Percentiles rank a stretch among this genome's conserved stretches.
These are phyloP conservation scores for Acromyrmex charruanus DNA, from an alignment of 1,140 invertebrate genomes.

Conservation along the genomic window DNA sequence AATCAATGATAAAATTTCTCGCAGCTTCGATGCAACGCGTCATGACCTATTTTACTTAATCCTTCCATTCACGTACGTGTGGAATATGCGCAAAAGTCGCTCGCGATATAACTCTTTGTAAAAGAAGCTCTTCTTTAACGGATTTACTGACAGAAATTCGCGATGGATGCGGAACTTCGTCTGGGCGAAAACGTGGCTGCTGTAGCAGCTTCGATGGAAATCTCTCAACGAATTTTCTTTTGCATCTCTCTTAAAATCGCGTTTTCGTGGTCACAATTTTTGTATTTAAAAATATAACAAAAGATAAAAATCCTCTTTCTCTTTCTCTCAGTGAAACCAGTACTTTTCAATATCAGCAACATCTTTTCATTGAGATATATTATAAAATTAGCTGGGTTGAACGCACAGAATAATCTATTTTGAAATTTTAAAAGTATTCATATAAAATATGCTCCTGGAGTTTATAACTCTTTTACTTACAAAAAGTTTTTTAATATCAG, in stretches of 20 bases:
- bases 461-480: not conserved
- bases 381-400: conserved; percentile 9
- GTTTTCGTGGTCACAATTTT: conserved; percentile 50
- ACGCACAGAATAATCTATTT: not conserved
- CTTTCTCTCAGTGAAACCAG: not conserved
- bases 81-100: conserved; percentile 35
- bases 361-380: not conserved
- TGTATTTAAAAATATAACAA: conserved; percentile 57
- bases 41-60: conserved; percentile 58
- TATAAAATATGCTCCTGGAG: not conserved
- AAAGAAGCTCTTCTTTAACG: conserved; percentile 16
- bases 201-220: conserved; percentile 9
- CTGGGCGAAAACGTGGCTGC: conserved; percentile 29
- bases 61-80: conserved; percentile 32
- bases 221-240: conserved; percentile 38
- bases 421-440: not conserved
- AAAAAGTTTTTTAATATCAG: not conserved
- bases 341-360: not conserved
- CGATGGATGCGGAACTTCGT: conserved; percentile 12
- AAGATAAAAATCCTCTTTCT: not conserved
- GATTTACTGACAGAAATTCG: conserved; percentile 53
- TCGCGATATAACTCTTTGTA: conserved; percentile 43
- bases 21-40: not conserved
- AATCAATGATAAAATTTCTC: conserved; percentile 41
- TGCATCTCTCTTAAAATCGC: conserved; percentile 19